Conservation (phyloP, 1,140 invertebrate species). For the Drosophila quadrilineata region DNA sequence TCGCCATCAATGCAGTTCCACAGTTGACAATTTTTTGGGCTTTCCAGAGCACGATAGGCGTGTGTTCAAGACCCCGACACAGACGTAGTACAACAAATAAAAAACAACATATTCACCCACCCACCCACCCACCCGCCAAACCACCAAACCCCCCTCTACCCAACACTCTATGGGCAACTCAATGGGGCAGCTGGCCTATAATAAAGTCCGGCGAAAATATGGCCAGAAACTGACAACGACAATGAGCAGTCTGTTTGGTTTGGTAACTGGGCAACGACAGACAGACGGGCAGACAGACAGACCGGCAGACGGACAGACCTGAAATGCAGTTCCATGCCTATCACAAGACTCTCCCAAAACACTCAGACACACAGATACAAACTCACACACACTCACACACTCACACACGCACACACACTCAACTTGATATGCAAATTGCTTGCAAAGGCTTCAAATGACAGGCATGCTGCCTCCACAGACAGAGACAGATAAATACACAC, state of each 20-base stretch:
- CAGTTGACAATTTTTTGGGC: constrained; percentile 33
- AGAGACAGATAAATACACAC: neutral
- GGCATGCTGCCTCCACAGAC: constrained; percentile 20
- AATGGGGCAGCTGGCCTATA: constrained; percentile 27
- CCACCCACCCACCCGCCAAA: no score
- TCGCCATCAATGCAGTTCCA: constrained; percentile 24
- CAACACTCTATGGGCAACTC: neutral
- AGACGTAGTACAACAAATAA: no score
- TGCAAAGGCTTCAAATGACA: constrained; percentile 58
- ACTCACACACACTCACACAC: neutral
- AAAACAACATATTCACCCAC: no score
- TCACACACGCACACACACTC: constrained; percentile 7
- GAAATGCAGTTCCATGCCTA: constrained; percentile 49
- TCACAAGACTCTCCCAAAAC: constrained; percentile 53
- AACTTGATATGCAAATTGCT: constrained; percentile 75
- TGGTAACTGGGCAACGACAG: constrained; percentile 32
- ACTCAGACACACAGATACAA: no score
- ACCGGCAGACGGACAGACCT: constrained; percentile 25
- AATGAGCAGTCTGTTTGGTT: constrained; percentile 65
- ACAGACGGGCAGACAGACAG: no score
- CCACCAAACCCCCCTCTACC: constrained; percentile 1
- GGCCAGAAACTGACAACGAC: constrained; percentile 53
- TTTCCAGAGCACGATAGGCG: constrained; percentile 10
- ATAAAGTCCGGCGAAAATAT: constrained; percentile 71
- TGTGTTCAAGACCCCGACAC: constrained; percentile 24